Base-by-base conservation (phyloP, 53 echinoderm and acorn worm genomes). In the Actinopyga echinites region DNA sequence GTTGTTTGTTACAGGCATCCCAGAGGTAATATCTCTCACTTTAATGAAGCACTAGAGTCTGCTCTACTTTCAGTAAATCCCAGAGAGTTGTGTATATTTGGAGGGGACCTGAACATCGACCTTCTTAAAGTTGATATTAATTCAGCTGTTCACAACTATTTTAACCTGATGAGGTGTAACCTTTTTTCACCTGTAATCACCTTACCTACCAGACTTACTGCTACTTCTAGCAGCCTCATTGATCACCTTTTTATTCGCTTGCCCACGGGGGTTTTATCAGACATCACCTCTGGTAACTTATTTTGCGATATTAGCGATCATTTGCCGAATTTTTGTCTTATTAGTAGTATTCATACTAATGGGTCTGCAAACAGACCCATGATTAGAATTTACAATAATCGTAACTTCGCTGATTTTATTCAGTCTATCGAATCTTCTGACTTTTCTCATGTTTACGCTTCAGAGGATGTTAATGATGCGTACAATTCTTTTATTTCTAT, bases 211-310 rank as follows among this genome's bases (percentile, higher is more conserved):
- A n/a, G n/a, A n/a, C n/a, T n/a, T n/a, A n/a, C n/a, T n/a, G n/a
- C n/a, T n/a, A n/a, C n/a, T 5, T 29, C 32, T 34, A 29, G 8
- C 10, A 11, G 8, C 68, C 32, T 68, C 32, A 68, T 68, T 12
- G 68, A 68, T 68, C 68, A 68, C 33, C 30, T 68, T 37, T 68
- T 68, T 21, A 20, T 68, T 13, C 68, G 68, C 13, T 35, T 68
- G 9, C 68, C 68, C 19, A 21, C 12, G 8, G 30, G 34, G 23
- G 10, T 25, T 33, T 21, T 29, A 19, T 9, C 33, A 0, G 7
- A 68, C 7, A 68, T 68, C 68, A 35, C 12, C 12, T 68, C 68
- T 68, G 68, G 68, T 35, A 68, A 30, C 21, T 5, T 68, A n/a
- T n/a, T n/a, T n/a, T n/a, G n/a, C n/a, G n/a, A n/a, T n/a, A n/a